phyloP scores from a whole-genome alignment of 2,113 vertebrate genomes.

The Rhadina sibilatrix region DNA sequence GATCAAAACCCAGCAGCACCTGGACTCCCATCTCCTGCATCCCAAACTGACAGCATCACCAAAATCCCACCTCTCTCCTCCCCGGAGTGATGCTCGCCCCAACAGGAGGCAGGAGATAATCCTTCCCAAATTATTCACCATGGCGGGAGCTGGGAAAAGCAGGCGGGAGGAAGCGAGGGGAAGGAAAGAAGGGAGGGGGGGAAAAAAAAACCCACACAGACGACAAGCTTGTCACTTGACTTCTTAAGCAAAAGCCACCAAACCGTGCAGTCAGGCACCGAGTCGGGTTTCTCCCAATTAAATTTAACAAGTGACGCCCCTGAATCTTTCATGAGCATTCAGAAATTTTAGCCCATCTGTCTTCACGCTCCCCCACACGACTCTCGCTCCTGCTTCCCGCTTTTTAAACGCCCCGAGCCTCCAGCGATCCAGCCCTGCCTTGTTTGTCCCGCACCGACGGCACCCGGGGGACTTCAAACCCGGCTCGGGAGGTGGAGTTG shows the following conservation, averaged over 20 bases:
- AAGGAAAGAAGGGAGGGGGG: background rate
- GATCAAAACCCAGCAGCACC: background rate
- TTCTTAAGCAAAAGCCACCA: slow-evolving; percentile 69
- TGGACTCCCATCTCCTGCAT: background rate
- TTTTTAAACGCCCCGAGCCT: background rate
- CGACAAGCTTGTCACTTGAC: slow-evolving; percentile 67
- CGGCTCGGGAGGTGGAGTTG: fast-evolving
- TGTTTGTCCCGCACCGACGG: background rate
- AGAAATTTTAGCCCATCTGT: slow-evolving; percentile 62
- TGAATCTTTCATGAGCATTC: slow-evolving; percentile 76
- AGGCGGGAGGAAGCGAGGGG: background rate
- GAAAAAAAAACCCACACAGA: background rate
- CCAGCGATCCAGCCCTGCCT: background rate
- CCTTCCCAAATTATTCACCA: background rate
- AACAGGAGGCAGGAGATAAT: background rate
- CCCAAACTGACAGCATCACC: background rate
- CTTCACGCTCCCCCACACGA: background rate
- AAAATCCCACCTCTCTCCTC: background rate
- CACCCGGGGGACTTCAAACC: background rate
- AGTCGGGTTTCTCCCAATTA: slow-evolving; percentile 74
- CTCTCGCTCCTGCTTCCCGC: background rate
- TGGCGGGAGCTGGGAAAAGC: background rate
- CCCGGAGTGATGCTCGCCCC: background rate
- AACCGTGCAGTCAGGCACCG: slow-evolving; percentile 39
- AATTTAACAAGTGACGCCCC: slow-evolving; percentile 75